Percentiles rank a stretch among this genome's conserved stretches.
Evolutionary conservation across 2,113 vertebrate species (phyloP).

Genomic region (Lucifuga dentata): DNA sequence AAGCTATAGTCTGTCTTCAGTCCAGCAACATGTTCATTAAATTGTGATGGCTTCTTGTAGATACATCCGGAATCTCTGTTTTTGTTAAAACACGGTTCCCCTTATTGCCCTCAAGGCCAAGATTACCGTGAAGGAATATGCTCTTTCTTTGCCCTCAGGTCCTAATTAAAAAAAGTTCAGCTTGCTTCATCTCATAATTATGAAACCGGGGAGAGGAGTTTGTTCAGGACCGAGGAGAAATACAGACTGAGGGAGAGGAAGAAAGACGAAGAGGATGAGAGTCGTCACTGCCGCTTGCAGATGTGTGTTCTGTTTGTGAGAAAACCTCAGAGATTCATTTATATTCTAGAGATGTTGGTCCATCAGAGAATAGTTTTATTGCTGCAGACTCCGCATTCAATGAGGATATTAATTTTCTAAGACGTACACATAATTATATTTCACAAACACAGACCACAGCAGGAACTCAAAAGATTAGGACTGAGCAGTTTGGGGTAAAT

Average conservation of each 20-base stretch:
- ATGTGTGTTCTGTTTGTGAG: slow-evolving; percentile 11
- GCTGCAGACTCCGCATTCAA: slow-evolving; percentile 27
- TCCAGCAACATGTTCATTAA: slow-evolving; percentile 7
- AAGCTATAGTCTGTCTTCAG: too few relatives aligned
- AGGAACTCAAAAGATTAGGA: background rate
- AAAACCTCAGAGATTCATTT: slow-evolving; percentile 19
- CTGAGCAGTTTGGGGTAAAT: too few relatives aligned
- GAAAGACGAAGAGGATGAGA: background rate
- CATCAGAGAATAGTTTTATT: slow-evolving; percentile 2
- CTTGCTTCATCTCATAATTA: slow-evolving; percentile 55
- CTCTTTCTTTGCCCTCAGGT: slow-evolving; percentile 49
- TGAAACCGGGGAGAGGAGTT: slow-evolving; percentile 31
- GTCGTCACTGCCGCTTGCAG: slow-evolving; percentile 21
- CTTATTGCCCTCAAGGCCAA: background rate
- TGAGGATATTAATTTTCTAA: slow-evolving; percentile 28
- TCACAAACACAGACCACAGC: slow-evolving; percentile 7
- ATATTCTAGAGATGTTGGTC: slow-evolving; percentile 15
- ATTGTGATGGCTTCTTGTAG: slow-evolving; percentile 28
- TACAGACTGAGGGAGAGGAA: slow-evolving; percentile 15
- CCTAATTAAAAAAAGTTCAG: slow-evolving; percentile 66
- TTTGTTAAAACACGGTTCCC: background rate
- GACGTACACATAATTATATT: slow-evolving; percentile 18
- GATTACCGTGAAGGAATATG: slow-evolving; percentile 42
- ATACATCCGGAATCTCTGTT: background rate
- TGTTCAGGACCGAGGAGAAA: slow-evolving; percentile 15